phyloP scores from a whole-genome alignment of 2,797 vertebrate genomes.

The Labeo calbasu region DNA sequence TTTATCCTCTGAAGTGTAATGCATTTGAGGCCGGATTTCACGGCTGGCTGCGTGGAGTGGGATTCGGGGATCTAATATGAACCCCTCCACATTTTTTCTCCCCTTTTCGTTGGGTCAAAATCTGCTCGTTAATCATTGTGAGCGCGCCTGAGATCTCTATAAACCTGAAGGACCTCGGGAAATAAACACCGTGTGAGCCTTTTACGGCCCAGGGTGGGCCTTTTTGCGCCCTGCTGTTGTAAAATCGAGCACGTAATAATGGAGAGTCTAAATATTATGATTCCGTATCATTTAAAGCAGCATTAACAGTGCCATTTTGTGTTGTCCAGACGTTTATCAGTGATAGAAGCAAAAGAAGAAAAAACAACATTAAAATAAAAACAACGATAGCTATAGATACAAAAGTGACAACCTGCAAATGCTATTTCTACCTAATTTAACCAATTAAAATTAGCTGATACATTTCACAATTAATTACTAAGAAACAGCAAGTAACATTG shows the following conservation, averaged over 20 bases:
- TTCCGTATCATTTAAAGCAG: conserved; percentile 4
- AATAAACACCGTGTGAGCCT: conserved; percentile 62
- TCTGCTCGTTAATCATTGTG: conserved; percentile 93
- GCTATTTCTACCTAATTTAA: background rate
- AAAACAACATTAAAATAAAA: background rate
- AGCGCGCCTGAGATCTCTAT: conserved; percentile 84
- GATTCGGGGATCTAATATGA: conserved; percentile 89
- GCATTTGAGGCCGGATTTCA: conserved; percentile 93
- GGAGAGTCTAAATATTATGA: conserved; percentile 37
- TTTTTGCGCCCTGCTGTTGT: conserved; percentile 14
- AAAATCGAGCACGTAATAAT: conserved; percentile 19
- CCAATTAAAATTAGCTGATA: background rate
- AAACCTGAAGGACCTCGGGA: conserved; percentile 73
- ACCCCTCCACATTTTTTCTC: conserved; percentile 85
- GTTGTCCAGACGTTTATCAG: conserved; percentile 10
- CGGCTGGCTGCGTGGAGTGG: conserved; percentile 89
- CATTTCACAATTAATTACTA: background rate
- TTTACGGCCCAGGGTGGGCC: conserved; percentile 75
- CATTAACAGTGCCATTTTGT: background rate
- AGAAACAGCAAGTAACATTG: background rate
- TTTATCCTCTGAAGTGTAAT: conserved; percentile 91
- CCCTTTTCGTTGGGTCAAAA: conserved; percentile 71
- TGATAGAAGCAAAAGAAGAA: background rate
- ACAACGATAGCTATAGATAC: background rate
- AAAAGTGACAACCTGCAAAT: background rate